Base-by-base conservation (phyloP, 2,113 vertebrate species). In the Ploceus nigricollis region DNA sequence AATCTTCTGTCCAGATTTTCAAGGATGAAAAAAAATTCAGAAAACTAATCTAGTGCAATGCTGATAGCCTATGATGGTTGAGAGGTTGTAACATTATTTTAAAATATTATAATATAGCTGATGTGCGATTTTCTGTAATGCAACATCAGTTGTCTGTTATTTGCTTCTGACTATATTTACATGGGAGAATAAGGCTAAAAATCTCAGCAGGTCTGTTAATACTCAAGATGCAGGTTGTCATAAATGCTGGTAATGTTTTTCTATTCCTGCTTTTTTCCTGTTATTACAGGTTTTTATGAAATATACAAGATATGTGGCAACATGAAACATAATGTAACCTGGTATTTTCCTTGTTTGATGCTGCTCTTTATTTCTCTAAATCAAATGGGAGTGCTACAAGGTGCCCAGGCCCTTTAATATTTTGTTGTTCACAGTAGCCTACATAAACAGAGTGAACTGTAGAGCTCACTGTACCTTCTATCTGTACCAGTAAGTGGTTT, bases 31-130 rank as follows among this genome's bases (percentile, higher is more conserved):
- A 94, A 94, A 95, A 71, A n/a, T 33, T 63, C 69, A 89, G 90
- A 84, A 92, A 97, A 92, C 87, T 94, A 95, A 97, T 96, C 86
- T 71, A 94, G 69, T 80, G 82, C 69, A 57, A 81, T 78, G 40
- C 57, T 96, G 92, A 93, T 95, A 70, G 85, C 10, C 4, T 81
- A 15, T 90, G 94, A 95, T 94, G 72, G 72, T 31, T 93, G 88
- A 95, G 86, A 81, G 86, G 69, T 18, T 40, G 88, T 68, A 86
- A 93, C 69, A 71, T 94, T 95, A 95, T 83, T 95, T 92, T 71
- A 90, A 95, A 96, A 93, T 94, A 95, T 93, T 96, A 70, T 88
- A 80, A 93, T 86, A 51, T 30, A 88, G 79, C 94, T 96, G 94
- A 92, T 80, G 79, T 86, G 64, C 1, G 58, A 80, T 93, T 96